Base-by-base conservation (phyloP, 2,113 vertebrate species). In the Psilopsiagon aurifrons region DNA sequence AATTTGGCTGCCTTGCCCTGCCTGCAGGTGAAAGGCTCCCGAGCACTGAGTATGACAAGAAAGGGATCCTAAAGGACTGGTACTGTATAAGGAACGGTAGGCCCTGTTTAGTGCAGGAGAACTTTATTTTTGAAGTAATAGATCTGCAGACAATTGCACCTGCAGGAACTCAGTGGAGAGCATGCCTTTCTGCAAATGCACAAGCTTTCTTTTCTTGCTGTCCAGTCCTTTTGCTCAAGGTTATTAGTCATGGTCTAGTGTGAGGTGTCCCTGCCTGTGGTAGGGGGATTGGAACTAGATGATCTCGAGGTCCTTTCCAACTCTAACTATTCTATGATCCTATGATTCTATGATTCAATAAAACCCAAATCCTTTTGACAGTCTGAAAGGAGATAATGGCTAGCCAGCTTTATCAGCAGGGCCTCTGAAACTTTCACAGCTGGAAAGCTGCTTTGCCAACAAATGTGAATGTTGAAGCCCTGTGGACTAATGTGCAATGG, bases 401-500 rank as follows among this genome's bases (percentile, higher is more conserved):
- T 83, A 74, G 33, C 25, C 13, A 17, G 55, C 64, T 95, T 92
- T 93, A 77, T 68, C 88, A 86, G 68, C 76, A 67, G 73, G 79
- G 47, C 25, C 54, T 52, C 68, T 67, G 88, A 67, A 93, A 94
- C 82, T 90, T 92, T 74, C 51, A 35, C 71, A 90, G 71, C 75
- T 92, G 82, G 59, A 90, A 71, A 78, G 41, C 28, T 91, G 25
- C 82, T 92, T 91, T 91, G 37, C 70, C 82, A 89, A 13, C 35
- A 86, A 63, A 62, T 0, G 0, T 37, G 67, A 91, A 60, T 47
- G 41, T 23, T 47, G 52, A 91, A 90, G 67, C 68, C 67, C 54
- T 77, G 10, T 9, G 18, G 63, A 79, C 43, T 66, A 70, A 59
- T 17, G 28, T 1, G 1, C 0, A 0, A 7, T 60, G 51, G 46